Base-by-base conservation (phyloP, 2,113 vertebrate species). In the Paracyprichromis sp. region DNA sequence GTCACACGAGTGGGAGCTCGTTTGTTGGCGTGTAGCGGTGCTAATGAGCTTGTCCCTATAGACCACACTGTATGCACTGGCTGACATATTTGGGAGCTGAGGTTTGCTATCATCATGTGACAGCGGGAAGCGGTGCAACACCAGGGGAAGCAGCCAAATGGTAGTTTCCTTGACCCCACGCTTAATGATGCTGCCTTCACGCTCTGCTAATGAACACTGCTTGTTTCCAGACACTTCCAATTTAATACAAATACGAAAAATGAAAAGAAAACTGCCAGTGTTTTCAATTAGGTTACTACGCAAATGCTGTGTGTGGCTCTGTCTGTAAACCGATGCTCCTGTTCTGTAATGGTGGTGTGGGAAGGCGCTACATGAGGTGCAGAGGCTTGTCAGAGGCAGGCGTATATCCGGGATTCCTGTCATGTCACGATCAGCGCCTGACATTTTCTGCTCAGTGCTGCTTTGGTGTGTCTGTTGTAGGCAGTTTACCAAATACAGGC, bases 171-270 rank as follows among this genome's bases (percentile, higher is more conserved):
- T 89, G 89, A 94, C 91, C 90, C 69, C 50, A 21, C 38, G 31
- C 86, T 92, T 95, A 91, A 93, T 94, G 90, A 93, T 87, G 87
- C 87, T 78, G 85, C 82, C 73, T 86, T 83, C 59, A 66, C 50
- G 43, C 59, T 57, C 66, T 57, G 79, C 80, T 94, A 91, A 93
- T 88, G 91, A 94, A 92, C 83, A 80, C 56, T 24, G 80, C 12
- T 69, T 73, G 81, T 86, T 92, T 80, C 24, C 82, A 82, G 82
- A 89, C 56, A 82, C 57, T 87, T 92, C 83, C 83, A 80, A 82
- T 90, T 31, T 31, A 52, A 52, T 78, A 89, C 57, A 82, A 50
- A 40, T 7, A 76, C 47, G 3, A 63, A 34, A 47, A 63, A 52
- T 34, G 26, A 36, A 59, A 56, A 80, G 54, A 69, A 87, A 84